Conservation (phyloP, 2,797 vertebrate genomes). For the Champsocephalus esox region DNA sequence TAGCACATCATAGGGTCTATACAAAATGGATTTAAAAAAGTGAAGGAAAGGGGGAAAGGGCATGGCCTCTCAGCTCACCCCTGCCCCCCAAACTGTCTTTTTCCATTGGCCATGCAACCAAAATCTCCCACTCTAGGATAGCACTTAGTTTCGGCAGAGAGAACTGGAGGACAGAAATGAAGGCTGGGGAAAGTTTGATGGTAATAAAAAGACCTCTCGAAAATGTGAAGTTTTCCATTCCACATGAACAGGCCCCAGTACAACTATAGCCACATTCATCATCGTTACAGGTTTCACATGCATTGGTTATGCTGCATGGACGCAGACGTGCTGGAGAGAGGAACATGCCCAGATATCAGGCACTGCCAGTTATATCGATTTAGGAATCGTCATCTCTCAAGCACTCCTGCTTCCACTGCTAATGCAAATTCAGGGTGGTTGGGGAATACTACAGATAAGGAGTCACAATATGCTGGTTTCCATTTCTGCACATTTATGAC, state of each 20-base stretch:
- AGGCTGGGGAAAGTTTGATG: conserved; percentile 15
- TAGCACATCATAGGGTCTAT: conserved; percentile 62
- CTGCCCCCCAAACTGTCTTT: conserved; percentile 6
- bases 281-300: conserved; percentile 49
- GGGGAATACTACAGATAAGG: conserved; percentile 43
- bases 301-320: conserved; percentile 15
- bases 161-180: conserved; percentile 11
- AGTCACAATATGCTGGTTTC: conserved; percentile 48
- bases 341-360: conserved; percentile 21
- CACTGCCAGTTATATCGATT: conserved; percentile 18
- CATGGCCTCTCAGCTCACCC: conserved; percentile 4
- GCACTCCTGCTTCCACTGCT: conserved; percentile 31
- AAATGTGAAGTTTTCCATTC: conserved; percentile 34
- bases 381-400: conserved; percentile 6
- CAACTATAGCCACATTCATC: conserved; percentile 41
- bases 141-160: conserved; percentile 33
- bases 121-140: conserved; percentile 22
- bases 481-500: conserved; percentile 23
- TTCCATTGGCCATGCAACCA: conserved; percentile 22
- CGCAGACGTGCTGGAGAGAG: conserved; percentile 39
- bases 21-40: conserved; percentile 66
- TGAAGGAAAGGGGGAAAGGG: conserved; percentile 17
- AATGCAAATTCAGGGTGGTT: conserved; percentile 36
- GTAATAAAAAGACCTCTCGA: conserved; percentile 13
- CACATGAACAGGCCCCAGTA: conserved; percentile 45